A percentile compares a stretch with the other conserved stretches of the same genome.
Conservation (phyloP, 2,888 invertebrate species). For the Drosophila antonietae region DNA sequence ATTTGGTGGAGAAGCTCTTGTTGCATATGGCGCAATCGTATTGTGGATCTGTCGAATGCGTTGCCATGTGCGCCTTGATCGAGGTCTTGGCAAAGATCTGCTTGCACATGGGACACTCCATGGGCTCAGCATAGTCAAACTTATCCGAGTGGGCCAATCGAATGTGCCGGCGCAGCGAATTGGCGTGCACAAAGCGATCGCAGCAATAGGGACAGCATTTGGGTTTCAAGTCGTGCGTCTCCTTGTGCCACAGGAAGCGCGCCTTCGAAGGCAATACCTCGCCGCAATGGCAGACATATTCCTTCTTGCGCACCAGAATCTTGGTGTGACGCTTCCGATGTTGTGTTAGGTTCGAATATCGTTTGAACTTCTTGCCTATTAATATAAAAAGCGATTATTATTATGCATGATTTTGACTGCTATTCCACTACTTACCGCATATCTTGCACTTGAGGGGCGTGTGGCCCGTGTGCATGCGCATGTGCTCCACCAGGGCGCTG, state of each 20-base stretch:
- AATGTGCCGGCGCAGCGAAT: conserved; percentile 93
- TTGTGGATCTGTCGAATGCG: conserved; percentile 91
- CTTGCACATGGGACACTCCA: conserved; percentile 89
- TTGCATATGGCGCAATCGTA: conserved; percentile 93
- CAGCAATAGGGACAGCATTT: conserved; percentile 94
- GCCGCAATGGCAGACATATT: conserved; percentile 92
- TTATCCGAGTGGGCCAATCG: conserved; percentile 91
- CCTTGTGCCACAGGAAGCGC: conserved; percentile 93
- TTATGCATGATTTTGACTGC: no score
- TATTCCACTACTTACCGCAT: conserved; percentile 86
- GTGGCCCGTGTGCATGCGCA: conserved; percentile 92
- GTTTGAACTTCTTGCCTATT: conserved; percentile 89
- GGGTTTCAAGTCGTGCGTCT: conserved; percentile 92
- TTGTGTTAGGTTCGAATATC: conserved; percentile 93
- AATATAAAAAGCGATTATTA: not conserved
- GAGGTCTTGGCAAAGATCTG: conserved; percentile 91
- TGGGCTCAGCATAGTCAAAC: conserved; percentile 88
- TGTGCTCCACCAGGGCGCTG: conserved; percentile 92
- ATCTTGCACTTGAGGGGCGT: conserved; percentile 92
- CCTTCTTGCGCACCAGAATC: conserved; percentile 89
- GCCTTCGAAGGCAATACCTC: conserved; percentile 93
- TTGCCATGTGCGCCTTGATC: conserved; percentile 91
- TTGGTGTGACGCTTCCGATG: conserved; percentile 92
- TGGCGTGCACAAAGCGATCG: conserved; percentile 93
- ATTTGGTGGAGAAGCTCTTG: conserved; percentile 94